Evolutionary conservation across 1,140 invertebrate species (phyloP), one percentile per base, ranked within the genome.

Genomic region (Reticulitermes speratus): DNA sequence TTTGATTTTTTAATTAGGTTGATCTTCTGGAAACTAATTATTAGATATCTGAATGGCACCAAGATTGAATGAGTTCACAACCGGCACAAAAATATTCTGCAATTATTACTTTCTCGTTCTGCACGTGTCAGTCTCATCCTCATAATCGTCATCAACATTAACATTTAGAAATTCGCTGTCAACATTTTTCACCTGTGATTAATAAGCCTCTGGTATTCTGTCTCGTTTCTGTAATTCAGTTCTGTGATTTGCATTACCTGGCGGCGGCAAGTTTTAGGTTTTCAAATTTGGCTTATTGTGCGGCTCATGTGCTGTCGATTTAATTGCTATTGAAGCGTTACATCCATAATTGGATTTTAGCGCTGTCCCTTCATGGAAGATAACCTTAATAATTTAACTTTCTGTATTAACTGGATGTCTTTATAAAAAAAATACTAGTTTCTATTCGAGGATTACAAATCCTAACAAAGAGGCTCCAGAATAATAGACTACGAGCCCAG

Each of bases 81-180:
- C n/a, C 52, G 52, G 16, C n/a, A 8, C 65, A n/a, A 30, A 6
- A 9, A 25, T 75, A 75, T 30, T 25, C 65, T 75, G 65, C 65
- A 75, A 75, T 75, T 75, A 75, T 30, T 75, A 75, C n/a, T 75
- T 30, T 75, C 65, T 75, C n/a, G 65, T 75, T 30, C n/a, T 75
- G 65, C n/a, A 30, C 14, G 65, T 30, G 65, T 12, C 65, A 30
- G 25, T 65, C 7, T 5, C 65, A 14, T 75, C n/a, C 30, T 75
- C 65, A 75, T 75, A 2, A 30, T 75, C 65, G 65, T 11, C 38
- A 38, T 38, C 38, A 38, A 2, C 38, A 38, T 38, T 38, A 5
- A 38, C 38, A 38, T 38, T 38, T 38, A 38, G 25, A 75, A 75
- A 75, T n/a, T 16, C n/a, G 65, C 65, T 75, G 65, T 75, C 65